Percentiles rank a stretch among this genome's conserved stretches.
phyloP scores from a whole-genome alignment of 2,888 invertebrate genomes.

The Drosophila barbarae region DNA sequence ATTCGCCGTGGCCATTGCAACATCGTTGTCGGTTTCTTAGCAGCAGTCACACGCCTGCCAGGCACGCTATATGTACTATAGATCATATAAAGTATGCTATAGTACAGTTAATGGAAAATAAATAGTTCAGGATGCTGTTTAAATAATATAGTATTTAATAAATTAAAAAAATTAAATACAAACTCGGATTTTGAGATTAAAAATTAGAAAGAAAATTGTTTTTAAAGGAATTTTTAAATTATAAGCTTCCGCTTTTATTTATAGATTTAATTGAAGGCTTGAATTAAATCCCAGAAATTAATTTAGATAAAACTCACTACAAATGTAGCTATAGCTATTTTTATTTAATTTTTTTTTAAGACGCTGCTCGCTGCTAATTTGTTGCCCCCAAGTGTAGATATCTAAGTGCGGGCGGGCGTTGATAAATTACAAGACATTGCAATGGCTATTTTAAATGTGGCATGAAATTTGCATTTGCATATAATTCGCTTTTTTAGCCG shows the following conservation, averaged over 20 bases:
- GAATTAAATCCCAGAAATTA: neutral
- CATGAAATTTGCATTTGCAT: conserved; percentile 70
- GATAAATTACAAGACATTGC: conserved; percentile 73
- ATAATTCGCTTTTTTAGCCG: conserved; percentile 44
- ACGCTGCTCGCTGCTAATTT: neutral
- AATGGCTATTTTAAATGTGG: conserved; percentile 70
- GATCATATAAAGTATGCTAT: conserved; percentile 16
- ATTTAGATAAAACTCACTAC: too few relatives aligned
- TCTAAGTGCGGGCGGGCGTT: conserved; percentile 66
- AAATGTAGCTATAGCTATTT: neutral
- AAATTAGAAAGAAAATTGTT: too few relatives aligned
- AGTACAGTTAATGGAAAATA: neutral
- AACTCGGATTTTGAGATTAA: too few relatives aligned
- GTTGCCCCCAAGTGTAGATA: neutral
- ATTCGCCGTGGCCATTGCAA: conserved; percentile 49
- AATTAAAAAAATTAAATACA: too few relatives aligned
- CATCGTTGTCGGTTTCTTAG: conserved; percentile 40
- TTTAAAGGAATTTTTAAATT: too few relatives aligned
- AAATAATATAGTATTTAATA: neutral
- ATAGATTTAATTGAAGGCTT: rapidly evolving
- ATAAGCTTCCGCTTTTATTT: neutral
- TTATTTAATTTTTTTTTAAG: neutral
- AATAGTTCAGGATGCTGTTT: neutral
- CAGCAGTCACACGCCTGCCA: conserved; percentile 65
- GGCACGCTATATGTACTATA: conserved; percentile 20